Conservation (phyloP, 2,113 vertebrate genomes). For the Calidris pugnax region DNA sequence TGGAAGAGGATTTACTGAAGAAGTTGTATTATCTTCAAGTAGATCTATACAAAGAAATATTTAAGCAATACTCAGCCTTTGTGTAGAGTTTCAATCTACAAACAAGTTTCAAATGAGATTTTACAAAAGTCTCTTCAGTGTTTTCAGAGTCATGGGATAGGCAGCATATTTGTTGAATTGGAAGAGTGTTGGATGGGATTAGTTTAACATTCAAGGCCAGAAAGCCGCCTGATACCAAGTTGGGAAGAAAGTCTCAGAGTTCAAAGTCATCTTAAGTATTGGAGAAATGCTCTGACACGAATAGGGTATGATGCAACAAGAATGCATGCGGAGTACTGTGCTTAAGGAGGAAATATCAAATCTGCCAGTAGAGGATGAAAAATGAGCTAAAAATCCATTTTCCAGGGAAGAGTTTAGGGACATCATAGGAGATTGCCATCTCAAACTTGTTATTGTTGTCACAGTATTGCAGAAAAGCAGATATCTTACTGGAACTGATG, state of each 20-base stretch:
- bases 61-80: slow-evolving; percentile 48
- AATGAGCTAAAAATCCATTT: not conserved
- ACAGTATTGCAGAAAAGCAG: not conserved
- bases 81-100: not conserved
- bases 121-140: not conserved
- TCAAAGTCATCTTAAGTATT: not conserved
- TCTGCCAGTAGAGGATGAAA: not conserved
- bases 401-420: not conserved
- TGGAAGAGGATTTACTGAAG: slow-evolving; percentile 42
- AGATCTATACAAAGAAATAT: slow-evolving; percentile 25
- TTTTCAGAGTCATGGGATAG: not conserved
- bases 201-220: not conserved
- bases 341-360: not conserved
- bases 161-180: not conserved
- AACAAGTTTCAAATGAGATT: not conserved
- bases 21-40: slow-evolving; percentile 35
- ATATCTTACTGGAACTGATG: not conserved
- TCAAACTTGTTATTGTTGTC: not conserved
- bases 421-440: not conserved
- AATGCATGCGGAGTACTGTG: not conserved
- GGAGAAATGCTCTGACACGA: not conserved
- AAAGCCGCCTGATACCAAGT: not conserved
- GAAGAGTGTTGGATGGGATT: slow-evolving; percentile 7
- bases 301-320: not conserved
- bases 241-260: not conserved